These are phyloP conservation scores for Pyxicephalus adspersus DNA, from an alignment of 2,113 vertebrate species.

Conservation along the genomic window DNA sequence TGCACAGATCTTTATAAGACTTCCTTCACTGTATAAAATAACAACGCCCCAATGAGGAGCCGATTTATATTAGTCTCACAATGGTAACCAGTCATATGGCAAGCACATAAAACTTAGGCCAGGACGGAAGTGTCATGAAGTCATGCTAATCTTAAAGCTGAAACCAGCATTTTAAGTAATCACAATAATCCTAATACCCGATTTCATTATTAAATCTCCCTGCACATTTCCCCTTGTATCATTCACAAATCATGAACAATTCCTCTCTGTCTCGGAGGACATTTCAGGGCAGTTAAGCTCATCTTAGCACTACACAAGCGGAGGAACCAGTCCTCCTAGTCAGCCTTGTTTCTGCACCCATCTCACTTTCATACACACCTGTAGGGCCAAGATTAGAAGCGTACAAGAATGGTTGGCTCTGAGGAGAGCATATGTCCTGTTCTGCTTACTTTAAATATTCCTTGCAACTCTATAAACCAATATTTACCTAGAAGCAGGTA, in stretches of 20 bases:
- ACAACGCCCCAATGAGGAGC: too few species aligned
- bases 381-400: not conserved
- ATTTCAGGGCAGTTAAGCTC: constrained; percentile 11
- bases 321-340: constrained; percentile 32
- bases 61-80: too few species aligned
- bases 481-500: not conserved
- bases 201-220: constrained; percentile 7
- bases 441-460: not conserved
- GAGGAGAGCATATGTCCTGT: not conserved
- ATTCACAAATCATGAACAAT: constrained; percentile 42
- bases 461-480: not conserved
- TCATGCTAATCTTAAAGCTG: too few species aligned
- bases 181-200: not conserved
- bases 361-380: constrained; percentile 29
- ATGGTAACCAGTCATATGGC: too few species aligned
- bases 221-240: constrained; percentile 15
- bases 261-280: constrained; percentile 21
- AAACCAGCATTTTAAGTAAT: not conserved
- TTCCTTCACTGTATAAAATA: too few species aligned
- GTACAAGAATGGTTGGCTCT: not conserved
- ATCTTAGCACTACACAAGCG: constrained; percentile 42
- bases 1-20: too few species aligned
- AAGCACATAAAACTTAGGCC: too few species aligned
- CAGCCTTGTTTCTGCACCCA: not conserved
- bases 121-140: too few species aligned